Percentiles rank a stretch among this genome's conserved stretches.
Conservation (phyloP, 2,113 vertebrate genomes). For the Aythya baeri region DNA sequence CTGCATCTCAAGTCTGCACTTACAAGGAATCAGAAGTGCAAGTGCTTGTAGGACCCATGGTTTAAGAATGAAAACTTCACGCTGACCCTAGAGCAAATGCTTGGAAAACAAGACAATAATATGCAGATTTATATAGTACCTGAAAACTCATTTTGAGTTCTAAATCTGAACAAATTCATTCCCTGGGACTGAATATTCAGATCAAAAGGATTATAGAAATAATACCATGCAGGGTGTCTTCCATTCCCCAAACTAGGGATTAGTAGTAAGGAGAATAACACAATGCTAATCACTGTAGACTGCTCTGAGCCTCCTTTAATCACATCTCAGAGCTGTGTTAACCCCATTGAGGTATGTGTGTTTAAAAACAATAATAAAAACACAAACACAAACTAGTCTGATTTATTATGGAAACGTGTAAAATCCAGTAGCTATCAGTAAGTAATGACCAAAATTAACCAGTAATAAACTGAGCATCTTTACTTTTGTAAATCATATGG, state of each 20-base stretch:
- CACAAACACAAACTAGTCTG: neutral
- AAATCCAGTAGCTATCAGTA: neutral
- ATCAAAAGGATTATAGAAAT: neutral
- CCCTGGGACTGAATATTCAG: neutral
- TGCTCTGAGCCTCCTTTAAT: neutral
- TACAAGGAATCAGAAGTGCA: no score
- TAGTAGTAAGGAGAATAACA: neutral
- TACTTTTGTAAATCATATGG: neutral
- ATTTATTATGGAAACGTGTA: neutral
- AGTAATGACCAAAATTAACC: neutral
- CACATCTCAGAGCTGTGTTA: neutral
- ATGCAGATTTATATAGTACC: neutral
- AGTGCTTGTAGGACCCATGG: neutral
- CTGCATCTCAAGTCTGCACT: neutral
- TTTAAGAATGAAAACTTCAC: neutral
- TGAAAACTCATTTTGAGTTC: neutral
- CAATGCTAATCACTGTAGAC: neutral
- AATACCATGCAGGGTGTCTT: neutral
- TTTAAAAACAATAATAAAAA: neutral
- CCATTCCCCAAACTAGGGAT: neutral
- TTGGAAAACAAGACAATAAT: rapidly evolving
- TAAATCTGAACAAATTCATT: neutral
- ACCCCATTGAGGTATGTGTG: neutral
- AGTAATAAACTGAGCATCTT: neutral
- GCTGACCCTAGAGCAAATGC: neutral